Base-by-base conservation (phyloP, 2,113 vertebrate species). In the Chinchilla lanigera region DNA sequence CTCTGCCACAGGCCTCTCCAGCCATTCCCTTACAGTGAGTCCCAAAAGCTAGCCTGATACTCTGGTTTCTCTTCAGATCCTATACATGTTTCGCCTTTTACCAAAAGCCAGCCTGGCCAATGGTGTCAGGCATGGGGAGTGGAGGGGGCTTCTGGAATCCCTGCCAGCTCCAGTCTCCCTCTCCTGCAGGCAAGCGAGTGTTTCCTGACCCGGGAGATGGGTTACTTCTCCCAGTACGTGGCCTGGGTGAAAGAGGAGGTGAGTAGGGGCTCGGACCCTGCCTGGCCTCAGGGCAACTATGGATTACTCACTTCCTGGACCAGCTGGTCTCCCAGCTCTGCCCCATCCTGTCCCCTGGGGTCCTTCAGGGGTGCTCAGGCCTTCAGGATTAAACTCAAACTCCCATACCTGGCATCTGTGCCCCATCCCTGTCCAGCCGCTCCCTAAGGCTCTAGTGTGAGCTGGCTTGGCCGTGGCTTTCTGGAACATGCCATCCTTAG, bases 241-340 rank as follows among this genome's bases (percentile, higher is more conserved):
- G 93, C 50, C 85, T 99, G 99, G 99, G 98, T 98, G 0, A 97
- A 96, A 87, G 97, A 98, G 52, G 98, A 95, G 97, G 99, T 99
- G 95, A 98, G 99, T 97, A 10, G 13, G 2, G 0, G 0, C 4
- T 2, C 33, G 6, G 0, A 6, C 35, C 10, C 44, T 5, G 22
- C 67, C 80, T 52, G 73, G 33, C 13, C 17, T 91, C 78, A 44
- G 80, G 73, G 52, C 80, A 56, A 11, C 63, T 35, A 14, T 28
- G 0, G 5, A 26, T 60, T 28, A 3, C 54, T 33, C 12, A 5
- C 50, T 35, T 11, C 6, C 65, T 0, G 1, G 30, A 28, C 44
- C 35, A 26, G 83, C 28, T 41, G 1, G 58, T 75, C n/a, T 5
- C 30, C 0, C 69, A 63, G 41, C 54, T 33, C 13, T 63, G 56